Percentiles rank a stretch among this genome's conserved stretches.
Conservation (phyloP, 2,797 vertebrate genomes). For the Sphenopsis melanotis region DNA sequence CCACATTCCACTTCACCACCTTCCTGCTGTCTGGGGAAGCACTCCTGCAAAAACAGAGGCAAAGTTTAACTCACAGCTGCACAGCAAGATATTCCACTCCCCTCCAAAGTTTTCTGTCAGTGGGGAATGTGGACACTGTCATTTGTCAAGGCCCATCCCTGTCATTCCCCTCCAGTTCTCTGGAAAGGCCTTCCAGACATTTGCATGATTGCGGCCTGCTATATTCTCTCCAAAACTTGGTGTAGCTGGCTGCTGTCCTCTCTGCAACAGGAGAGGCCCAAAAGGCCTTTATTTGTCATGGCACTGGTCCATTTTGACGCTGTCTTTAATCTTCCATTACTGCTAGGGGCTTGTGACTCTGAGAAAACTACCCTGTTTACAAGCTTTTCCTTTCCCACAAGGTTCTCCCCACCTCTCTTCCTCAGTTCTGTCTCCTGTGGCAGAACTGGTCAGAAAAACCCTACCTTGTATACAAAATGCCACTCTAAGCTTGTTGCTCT, state of each 20-base stretch:
- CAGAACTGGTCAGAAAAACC: neutral
- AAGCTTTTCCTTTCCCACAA: neutral
- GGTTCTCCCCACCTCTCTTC: neutral
- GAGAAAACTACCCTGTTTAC: neutral
- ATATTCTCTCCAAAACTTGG: neutral
- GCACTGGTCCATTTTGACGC: neutral
- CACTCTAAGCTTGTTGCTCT: neutral
- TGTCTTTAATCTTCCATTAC: neutral
- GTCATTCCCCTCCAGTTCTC: neutral
- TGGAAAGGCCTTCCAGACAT: neutral
- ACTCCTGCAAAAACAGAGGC: conserved; percentile 77
- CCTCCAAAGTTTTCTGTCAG: neutral
- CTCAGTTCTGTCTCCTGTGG: neutral
- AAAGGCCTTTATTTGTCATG: neutral
- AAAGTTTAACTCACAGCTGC: neutral
- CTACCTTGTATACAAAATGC: neutral
- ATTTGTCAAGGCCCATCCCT: neutral
- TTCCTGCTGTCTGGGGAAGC: conserved; percentile 95
- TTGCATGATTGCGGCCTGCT: neutral
- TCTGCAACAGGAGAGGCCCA: neutral
- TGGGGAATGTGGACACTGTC: neutral
- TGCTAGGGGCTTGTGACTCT: neutral
- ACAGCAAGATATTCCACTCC: rapidly evolving
- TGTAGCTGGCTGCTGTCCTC: neutral
- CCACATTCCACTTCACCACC: conserved; percentile 98